Percentiles rank a stretch among this genome's conserved stretches.
Conservation (phyloP, 2,797 vertebrate genomes). For the Sciaenops ocellatus region DNA sequence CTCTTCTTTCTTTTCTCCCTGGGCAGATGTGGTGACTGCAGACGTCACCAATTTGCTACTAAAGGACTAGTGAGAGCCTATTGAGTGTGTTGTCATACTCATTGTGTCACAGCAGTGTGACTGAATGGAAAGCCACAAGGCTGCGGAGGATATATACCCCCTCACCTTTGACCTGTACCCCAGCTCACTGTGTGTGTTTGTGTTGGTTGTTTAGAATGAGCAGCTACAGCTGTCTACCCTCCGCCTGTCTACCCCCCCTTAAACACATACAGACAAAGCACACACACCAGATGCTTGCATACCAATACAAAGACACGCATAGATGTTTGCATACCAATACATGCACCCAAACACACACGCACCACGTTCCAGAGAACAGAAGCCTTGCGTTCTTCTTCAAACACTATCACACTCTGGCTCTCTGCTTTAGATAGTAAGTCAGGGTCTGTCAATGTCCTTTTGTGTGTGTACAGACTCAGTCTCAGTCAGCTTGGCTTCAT, state of each 20-base stretch:
- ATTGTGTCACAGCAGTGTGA: conserved; percentile 67
- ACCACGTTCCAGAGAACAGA: conserved; percentile 34
- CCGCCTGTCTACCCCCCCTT: conserved; percentile 53
- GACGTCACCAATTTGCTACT: conserved; percentile 50
- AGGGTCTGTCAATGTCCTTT: neutral
- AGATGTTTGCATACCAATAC: conserved; percentile 72
- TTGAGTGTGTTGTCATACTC: conserved; percentile 61
- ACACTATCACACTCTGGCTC: neutral
- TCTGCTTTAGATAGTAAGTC: conserved; percentile 11
- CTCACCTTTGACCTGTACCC: conserved; percentile 78
- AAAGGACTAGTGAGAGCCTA: conserved; percentile 45
- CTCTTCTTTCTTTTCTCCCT: conserved; percentile 8
- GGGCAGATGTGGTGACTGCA: conserved; percentile 62
- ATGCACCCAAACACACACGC: conserved; percentile 24
- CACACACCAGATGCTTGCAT: conserved; percentile 77
- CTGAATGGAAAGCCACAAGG: conserved; percentile 73
- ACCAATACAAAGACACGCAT: conserved; percentile 67
- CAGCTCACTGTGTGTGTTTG: conserved; percentile 45
- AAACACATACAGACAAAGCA: conserved; percentile 69
- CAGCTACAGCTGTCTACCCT: conserved; percentile 65
- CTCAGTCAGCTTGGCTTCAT: neutral
- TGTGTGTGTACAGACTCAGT: neutral
- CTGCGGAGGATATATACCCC: conserved; percentile 48
- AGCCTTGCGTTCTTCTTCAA: conserved; percentile 17
- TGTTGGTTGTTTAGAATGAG: conserved; percentile 47